Evolutionary conservation across 1,140 invertebrate species (phyloP), one percentile per base, ranked within the genome.

Genomic region (Conopomorpha cramerella): DNA sequence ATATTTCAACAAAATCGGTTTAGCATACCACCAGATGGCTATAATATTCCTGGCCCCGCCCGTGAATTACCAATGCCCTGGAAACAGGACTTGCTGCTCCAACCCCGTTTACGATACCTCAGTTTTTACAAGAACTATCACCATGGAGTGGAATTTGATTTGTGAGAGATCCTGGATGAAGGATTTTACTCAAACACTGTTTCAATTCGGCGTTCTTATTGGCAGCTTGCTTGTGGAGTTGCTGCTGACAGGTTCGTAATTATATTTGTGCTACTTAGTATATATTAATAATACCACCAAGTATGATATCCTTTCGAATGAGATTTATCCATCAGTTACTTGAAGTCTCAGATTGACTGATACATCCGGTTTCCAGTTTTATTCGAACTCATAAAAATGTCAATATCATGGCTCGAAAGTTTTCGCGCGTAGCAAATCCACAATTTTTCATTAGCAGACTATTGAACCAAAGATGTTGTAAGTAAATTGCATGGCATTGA

Each of bases 71-170:
- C 1, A 8, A 12, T 38, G 36, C 18, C 72, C 52, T 2, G 8
- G 13, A 45, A 55, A 51, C 0, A 58, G 43, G 4, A 36, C 47
- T 8, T 37, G 46, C 1, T 86, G 85, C 42, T 40, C 49, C 0
- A 30, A 71, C 0, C 80, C 79, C 31, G 55, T 55, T 18, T 86
- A 83, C 37, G 78, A 86, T 39, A 71, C 55, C 8, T 68, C 56
- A 11, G 53, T 82, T 23, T 89, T 89, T 47, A 53, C 79, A n/a
- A 77, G 84, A 35, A 87, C 85, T 0, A 85, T 87, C 6, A 71
- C 81, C 11, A 84, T 80, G 2, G 78, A 87, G 78, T 89, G 85
- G 84, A 57, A 87, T 59, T 67, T 89, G 10, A 81, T 86, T 0
- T 89, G 87, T 28, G 67, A 80, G 1, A 60, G 56, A 19, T 46